These are phyloP conservation scores for Acleris emargana DNA, from an alignment of 2,888 invertebrate genomes.

Conservation along the genomic window DNA sequence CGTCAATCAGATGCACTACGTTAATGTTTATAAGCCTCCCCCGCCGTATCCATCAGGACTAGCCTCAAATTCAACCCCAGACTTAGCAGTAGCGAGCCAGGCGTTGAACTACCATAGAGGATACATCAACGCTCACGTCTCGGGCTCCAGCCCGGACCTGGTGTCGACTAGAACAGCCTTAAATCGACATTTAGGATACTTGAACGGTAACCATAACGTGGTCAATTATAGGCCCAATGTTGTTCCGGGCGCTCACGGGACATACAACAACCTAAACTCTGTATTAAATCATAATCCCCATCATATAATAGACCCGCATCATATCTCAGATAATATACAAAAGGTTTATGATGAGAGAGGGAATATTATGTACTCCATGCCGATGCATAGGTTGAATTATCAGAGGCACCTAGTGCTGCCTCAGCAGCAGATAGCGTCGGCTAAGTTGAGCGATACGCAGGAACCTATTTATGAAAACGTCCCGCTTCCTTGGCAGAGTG, in stretches of 20 bases:
- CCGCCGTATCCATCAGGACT: slow-evolving; percentile 92
- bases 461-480: slow-evolving; percentile 94
- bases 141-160: slow-evolving; percentile 90
- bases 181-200: slow-evolving; percentile 73
- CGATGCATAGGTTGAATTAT: slow-evolving; percentile 74
- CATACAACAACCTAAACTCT: slow-evolving; percentile 88
- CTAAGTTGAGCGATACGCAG: slow-evolving; percentile 67
- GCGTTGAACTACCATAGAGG: slow-evolving; percentile 76
- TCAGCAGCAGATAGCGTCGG: slow-evolving; percentile 62
- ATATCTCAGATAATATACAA: slow-evolving; percentile 84
- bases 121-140: slow-evolving; percentile 83
- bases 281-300: slow-evolving; percentile 78
- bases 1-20: slow-evolving; percentile 81
- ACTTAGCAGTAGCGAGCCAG: slow-evolving; percentile 89
- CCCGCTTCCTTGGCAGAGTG: slow-evolving; percentile 86
- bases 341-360: slow-evolving; percentile 86
- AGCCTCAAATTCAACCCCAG: slow-evolving; percentile 93
- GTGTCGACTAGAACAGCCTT: slow-evolving; percentile 88
- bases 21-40: slow-evolving; percentile 91
- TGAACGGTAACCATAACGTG: slow-evolving; percentile 62
- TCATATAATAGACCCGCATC: slow-evolving; percentile 84
- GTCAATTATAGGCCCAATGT: slow-evolving; percentile 64
- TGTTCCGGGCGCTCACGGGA: slow-evolving; percentile 85
- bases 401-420: slow-evolving; percentile 80
- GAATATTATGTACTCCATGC: slow-evolving; percentile 86